These are phyloP conservation scores for Drosophila austrosaltans DNA, from an alignment of 2,888 invertebrate species.

Conservation along the genomic window DNA sequence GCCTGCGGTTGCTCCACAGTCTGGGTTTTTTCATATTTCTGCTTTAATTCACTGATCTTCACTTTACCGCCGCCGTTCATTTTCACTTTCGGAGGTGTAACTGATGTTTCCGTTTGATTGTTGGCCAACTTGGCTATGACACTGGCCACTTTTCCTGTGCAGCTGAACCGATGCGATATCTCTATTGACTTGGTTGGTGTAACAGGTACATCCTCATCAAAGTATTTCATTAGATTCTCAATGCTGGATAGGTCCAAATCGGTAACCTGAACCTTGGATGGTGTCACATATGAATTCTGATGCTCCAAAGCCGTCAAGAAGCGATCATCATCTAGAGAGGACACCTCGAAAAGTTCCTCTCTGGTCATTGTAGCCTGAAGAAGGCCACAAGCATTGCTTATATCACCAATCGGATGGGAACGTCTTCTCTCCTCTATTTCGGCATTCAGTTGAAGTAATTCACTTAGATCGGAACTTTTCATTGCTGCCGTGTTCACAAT, in stretches of 20 bases:
- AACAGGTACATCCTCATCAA: slow-evolving; percentile 74
- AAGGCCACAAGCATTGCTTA: slow-evolving; percentile 45
- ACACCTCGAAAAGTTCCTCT: slow-evolving; percentile 77
- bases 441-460: slow-evolving; percentile 70
- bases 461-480: slow-evolving; percentile 71
- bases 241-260: slow-evolving; percentile 72
- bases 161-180: slow-evolving; percentile 6
- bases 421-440: slow-evolving; percentile 70
- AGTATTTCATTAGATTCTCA: slow-evolving; percentile 77
- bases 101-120: slow-evolving; percentile 40
- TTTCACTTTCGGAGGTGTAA: slow-evolving; percentile 34
- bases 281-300: slow-evolving; percentile 58
- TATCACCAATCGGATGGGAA: slow-evolving; percentile 43
- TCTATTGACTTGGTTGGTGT: slow-evolving; percentile 49
- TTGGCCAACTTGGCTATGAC: slow-evolving; percentile 64
- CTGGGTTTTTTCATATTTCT: slow-evolving; percentile 66
- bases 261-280: slow-evolving; percentile 53
- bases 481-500: slow-evolving; percentile 73
- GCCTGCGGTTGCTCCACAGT: slow-evolving; percentile 35
- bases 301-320: slow-evolving; percentile 66
- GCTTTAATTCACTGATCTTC: slow-evolving; percentile 70
- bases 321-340: slow-evolving; percentile 72
- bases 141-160: slow-evolving; percentile 66
- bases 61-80: slow-evolving; percentile 27
- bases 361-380: slow-evolving; percentile 70